A percentile compares a stretch with the other conserved stretches of the same genome.
Evolutionary conservation across 35 echinoderm and acorn worm genomes (phyloP).

Genomic region (Lytechinus variegatus): DNA sequence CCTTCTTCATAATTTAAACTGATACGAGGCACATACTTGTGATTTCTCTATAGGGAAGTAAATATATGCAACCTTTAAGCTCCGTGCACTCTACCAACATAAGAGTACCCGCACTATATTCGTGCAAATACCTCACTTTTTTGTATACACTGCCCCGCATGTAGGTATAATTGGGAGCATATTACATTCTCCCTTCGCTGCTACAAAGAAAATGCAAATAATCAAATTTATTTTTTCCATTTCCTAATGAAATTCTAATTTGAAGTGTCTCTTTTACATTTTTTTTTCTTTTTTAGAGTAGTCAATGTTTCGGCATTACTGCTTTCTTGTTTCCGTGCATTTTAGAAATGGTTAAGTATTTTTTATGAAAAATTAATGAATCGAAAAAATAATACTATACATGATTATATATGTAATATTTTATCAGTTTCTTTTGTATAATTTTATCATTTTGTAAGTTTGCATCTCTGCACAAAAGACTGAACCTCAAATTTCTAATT

Average conservation of each 20-base stretch:
- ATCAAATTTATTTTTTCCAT: not conserved
- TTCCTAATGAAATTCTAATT: not conserved
- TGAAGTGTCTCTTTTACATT: no score
- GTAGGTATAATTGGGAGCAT: not conserved
- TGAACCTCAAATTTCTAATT: no score
- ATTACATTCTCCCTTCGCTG: not conserved
- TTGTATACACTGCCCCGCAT: not conserved
- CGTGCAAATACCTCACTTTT: not conserved
- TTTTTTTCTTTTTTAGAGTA: no score
- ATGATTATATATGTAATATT: no score
- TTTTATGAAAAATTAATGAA: no score
- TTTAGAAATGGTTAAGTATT: no score
- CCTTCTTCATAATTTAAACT: slow-evolving; percentile 1
- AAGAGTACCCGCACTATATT: not conserved
- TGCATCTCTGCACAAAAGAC: no score
- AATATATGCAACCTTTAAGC: not conserved
- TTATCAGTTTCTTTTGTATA: no score
- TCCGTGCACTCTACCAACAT: not conserved
- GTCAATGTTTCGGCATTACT: no score
- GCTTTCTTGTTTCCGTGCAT: no score
- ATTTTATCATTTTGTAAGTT: no score
- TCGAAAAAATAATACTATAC: no score
- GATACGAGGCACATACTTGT: not conserved
- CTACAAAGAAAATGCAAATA: not conserved
- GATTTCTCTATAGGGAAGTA: not conserved